Evolutionary conservation across 2,888 invertebrate genomes (phyloP), one percentile per base, ranked within the genome.

Genomic region (Heliconius cydno): DNA sequence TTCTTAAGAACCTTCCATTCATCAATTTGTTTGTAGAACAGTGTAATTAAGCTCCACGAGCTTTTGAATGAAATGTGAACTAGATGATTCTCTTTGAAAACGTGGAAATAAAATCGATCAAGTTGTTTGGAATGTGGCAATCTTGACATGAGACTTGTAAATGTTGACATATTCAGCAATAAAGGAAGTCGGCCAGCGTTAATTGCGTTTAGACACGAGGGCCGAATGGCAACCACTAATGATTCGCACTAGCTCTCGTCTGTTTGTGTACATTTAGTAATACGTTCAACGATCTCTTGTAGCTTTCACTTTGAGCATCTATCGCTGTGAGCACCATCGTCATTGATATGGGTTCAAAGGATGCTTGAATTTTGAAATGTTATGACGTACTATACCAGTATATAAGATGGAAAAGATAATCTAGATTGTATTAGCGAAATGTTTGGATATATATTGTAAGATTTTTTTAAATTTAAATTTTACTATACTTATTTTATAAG

Each of bases 101-200:
- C 15, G 57, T 60, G 60, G 38, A 60, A 73, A 65, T 65, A 65
- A 75, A 46, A 75, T 65, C 66, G 41, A 46, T 75, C 65, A 1
- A 7, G 12, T 41, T 22, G 19, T 41, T 41, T 28, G 41, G 63
- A 41, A 72, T 66, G 63, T 71, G 38, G 70, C 63, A 76, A 73
- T 46, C 76, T 71, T 72, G 71, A 76, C 76, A 71, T 72, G 70
- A 63, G 71, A 15, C 76, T 25, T 79, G 65, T 60, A 71, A 75
- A 68, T 70, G 70, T 82, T 80, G 79, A 72, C 79, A 76, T 30
- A 52, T 74, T 19, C 66, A 52, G 34, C 71, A 46, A 78, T 77
- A 79, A 38, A 77, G 46, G 63, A 75, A 82, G 75, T 82, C 77
- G 74, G 82, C 38, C 74, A 82, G 70, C 75, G 74, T 77, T 70